Conservation (phyloP, 2,113 vertebrate species). For the Fulica atra region DNA sequence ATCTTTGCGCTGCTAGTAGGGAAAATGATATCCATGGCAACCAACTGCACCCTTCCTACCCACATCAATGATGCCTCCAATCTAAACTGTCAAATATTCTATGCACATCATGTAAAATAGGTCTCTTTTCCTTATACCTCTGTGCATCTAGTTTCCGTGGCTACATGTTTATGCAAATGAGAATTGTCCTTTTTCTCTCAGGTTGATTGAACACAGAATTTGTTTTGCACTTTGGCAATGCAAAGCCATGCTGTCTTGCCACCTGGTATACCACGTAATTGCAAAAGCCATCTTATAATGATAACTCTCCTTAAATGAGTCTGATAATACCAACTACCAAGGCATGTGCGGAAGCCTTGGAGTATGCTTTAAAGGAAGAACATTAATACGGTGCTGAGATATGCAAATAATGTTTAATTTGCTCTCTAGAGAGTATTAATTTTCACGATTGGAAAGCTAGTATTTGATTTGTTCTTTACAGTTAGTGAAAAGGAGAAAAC, state of each 20-base stretch:
- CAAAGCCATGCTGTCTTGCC: conserved; percentile 69
- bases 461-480: conserved; percentile 70
- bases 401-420: conserved; percentile 68
- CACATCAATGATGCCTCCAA: conserved; percentile 76
- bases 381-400: conserved; percentile 57
- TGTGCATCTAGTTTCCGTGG: conserved; percentile 87
- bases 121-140: conserved; percentile 88
- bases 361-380: conserved; percentile 54
- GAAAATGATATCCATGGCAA: conserved; percentile 86
- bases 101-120: conserved; percentile 91
- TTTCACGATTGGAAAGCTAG: conserved; percentile 67
- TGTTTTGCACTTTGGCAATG: conserved; percentile 75
- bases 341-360: conserved; percentile 30
- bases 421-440: conserved; percentile 67
- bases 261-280: conserved; percentile 70
- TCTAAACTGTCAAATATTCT: conserved; percentile 85
- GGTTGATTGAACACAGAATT: conserved; percentile 78
- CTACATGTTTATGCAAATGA: conserved; percentile 88
- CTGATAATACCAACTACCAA: conserved; percentile 63
- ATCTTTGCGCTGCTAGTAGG: conserved; percentile 75
- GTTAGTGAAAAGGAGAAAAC: conserved; percentile 42
- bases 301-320: conserved; percentile 70
- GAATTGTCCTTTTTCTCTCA: conserved; percentile 78
- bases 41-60: conserved; percentile 74
- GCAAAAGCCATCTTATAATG: conserved; percentile 71